Conservation (phyloP, 1,140 invertebrate species). For the Protaetia brevitarsis region DNA sequence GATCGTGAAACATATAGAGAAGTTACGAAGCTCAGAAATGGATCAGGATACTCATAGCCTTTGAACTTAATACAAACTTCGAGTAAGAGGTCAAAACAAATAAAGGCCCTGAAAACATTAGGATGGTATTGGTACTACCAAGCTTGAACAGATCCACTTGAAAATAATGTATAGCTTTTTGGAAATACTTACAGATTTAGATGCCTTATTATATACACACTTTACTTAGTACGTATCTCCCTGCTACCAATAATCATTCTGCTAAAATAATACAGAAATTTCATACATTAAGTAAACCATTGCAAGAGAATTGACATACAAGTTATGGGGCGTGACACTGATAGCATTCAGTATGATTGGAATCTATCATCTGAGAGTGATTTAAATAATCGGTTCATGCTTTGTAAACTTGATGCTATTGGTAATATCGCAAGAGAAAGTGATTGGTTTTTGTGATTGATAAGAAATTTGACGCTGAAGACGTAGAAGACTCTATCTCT, state of each 20-base stretch:
- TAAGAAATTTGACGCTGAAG: background rate
- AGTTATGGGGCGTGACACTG: slow-evolving; percentile 39
- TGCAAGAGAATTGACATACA: slow-evolving; percentile 69
- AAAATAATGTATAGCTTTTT: too few species aligned
- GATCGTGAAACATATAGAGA: too few species aligned
- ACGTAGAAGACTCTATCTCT: background rate
- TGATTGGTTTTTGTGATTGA: slow-evolving; percentile 22
- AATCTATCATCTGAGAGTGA: background rate
- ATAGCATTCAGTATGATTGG: background rate
- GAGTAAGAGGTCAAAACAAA: too few species aligned
- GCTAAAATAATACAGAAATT: slow-evolving; percentile 60
- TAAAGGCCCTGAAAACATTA: too few species aligned
- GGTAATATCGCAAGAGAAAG: background rate
- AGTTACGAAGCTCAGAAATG: too few species aligned
- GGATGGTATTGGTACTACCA: too few species aligned
- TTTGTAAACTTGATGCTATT: background rate
- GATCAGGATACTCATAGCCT: too few species aligned
- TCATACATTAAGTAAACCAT: slow-evolving; percentile 65
- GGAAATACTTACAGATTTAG: slow-evolving; percentile 78
- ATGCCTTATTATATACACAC: slow-evolving; percentile 88
- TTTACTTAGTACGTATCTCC: slow-evolving; percentile 78
- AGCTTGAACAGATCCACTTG: too few species aligned
- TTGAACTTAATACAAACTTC: too few species aligned
- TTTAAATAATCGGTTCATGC: background rate
- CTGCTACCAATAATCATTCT: slow-evolving; percentile 53